Conservation (phyloP, 2,888 invertebrate genomes). For the Leptinotarsa rubiginosa region DNA sequence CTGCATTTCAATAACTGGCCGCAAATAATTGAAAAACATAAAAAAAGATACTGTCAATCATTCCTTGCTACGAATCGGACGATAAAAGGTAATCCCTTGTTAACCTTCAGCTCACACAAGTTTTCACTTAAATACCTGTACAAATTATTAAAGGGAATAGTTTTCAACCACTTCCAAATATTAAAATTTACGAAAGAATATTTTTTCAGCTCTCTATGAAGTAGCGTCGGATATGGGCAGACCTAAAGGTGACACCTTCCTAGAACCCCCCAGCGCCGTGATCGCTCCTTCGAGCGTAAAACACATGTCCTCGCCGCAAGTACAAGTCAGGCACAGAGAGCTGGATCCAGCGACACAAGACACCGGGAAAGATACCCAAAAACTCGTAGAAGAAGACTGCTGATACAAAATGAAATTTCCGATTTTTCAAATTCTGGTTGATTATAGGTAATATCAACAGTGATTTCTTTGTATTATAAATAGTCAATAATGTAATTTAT, state of each 20-base stretch:
- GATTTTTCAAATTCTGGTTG: conserved; percentile 55
- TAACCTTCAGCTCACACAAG: no score
- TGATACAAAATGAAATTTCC: conserved; percentile 64
- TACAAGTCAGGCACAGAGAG: conserved; percentile 80
- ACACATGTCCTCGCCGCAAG: conserved; percentile 80
- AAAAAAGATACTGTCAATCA: no score
- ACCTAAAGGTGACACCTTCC: conserved; percentile 71
- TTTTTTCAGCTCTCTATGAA: conserved; percentile 78
- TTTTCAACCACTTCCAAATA: background rate
- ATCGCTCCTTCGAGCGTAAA: conserved; percentile 86
- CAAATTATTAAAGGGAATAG: no score
- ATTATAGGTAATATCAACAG: conserved; percentile 50
- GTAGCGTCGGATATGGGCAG: conserved; percentile 80
- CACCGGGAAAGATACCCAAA: conserved; percentile 91
- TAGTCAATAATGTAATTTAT: conserved; percentile 46
- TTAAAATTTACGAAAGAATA: background rate
- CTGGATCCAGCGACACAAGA: conserved; percentile 86
- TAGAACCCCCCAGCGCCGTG: conserved; percentile 77
- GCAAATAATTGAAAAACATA: no score
- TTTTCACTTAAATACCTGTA: no score
- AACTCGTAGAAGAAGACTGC: conserved; percentile 90
- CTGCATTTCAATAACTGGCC: no score
- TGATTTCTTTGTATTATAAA: conserved; percentile 37
- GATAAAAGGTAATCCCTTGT: no score
- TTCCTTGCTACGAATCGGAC: no score